These are phyloP conservation scores for Chaenocephalus aceratus DNA, from an alignment of 2,113 vertebrate genomes.

Conservation along the genomic window DNA sequence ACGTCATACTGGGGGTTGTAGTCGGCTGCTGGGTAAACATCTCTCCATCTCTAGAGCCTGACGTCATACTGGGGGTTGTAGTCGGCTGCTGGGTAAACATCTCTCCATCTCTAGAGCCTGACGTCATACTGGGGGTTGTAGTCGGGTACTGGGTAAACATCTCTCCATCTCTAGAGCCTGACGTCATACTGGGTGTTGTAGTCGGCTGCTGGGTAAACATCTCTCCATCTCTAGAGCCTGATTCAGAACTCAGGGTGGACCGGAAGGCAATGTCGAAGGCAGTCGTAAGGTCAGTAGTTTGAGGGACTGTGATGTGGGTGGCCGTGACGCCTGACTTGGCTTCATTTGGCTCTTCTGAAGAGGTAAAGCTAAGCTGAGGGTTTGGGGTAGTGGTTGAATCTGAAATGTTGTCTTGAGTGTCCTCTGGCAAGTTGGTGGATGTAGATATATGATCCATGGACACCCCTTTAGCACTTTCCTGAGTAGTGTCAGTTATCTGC, in stretches of 20 bases:
- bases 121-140: too few relatives aligned
- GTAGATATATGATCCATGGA: neutral
- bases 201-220: too few relatives aligned
- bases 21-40: too few relatives aligned
- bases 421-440: neutral
- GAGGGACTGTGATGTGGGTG: neutral
- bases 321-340: neutral
- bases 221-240: neutral
- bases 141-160: too few relatives aligned
- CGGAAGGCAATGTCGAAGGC: neutral
- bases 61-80: too few relatives aligned
- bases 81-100: too few relatives aligned
- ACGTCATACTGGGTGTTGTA: too few relatives aligned
- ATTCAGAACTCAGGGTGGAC: neutral
- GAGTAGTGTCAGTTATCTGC: neutral
- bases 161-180: too few relatives aligned
- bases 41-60: too few relatives aligned
- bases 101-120: too few relatives aligned
- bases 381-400: neutral
- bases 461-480: slow-evolving; percentile 24
- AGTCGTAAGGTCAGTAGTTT: neutral
- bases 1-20: too few relatives aligned
- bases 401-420: neutral
- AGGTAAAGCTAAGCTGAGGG: neutral
- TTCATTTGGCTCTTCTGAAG: slow-evolving; percentile 4